Base-by-base conservation (phyloP, 2,888 invertebrate genomes). In the Deroplatys truncata region DNA sequence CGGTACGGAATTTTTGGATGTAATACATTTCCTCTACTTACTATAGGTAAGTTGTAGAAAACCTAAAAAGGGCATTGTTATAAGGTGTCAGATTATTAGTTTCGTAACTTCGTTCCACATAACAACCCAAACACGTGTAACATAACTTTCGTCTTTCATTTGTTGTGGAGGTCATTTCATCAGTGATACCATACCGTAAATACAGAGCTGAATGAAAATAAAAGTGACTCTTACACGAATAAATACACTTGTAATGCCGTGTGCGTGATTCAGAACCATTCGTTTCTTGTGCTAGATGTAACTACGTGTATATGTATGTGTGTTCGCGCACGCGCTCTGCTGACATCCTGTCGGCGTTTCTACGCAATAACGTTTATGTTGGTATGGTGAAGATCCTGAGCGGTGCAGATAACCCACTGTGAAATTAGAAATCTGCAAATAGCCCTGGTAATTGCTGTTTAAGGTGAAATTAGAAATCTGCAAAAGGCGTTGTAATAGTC, bases 251-350 rank as follows among this genome's bases (percentile, higher is more conserved):
- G 82, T 86, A 86, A 86, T 82, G 86, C 29, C 16, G 25, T 29
- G 86, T 86, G 86, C 86, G 86, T 86, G 86, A 72, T 82, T 82
- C 82, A 9, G 28, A 56, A 13, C 82, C 86, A 86, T 86, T 72
- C 56, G 25, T 72, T 20, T 72, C 56, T 25, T 72, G 56, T 72
- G 56, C 56, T 72, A 15, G 56, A 72, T 72, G 56, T 9, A 72
- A 72, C 20, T 20, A 20, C 56, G 56, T 72, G 56, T 72, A 20
- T 72, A 20, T 72, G 25, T 43, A 43, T 43, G 43, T 72, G 25
- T 72, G 4, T 72, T 16, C 56, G 56, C 3, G 56, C 56, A 72
- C 56, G 56, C 20, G 56, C 56, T 20, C 56, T 72, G 56, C 56
- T 72, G 56, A 72, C 56, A 72, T 72, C 56, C 56, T 25, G 16